phyloP scores from a whole-genome alignment of 2,113 vertebrate species.

The Eidolon helvum region DNA sequence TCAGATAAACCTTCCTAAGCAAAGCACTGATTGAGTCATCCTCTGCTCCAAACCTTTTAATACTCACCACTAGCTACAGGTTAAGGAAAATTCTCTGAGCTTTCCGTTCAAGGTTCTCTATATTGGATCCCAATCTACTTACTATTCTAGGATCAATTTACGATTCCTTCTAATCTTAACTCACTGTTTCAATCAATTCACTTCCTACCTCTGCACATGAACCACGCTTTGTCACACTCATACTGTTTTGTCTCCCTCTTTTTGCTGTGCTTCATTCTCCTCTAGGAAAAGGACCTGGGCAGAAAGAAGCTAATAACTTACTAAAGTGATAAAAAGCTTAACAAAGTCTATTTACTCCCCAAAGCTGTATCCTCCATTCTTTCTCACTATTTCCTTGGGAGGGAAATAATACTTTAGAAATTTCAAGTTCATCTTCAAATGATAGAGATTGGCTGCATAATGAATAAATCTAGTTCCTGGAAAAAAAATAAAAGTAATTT shows the following conservation, averaged over 20 bases:
- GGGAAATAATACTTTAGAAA: neutral
- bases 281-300: neutral
- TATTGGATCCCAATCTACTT: neutral
- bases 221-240: neutral
- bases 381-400: neutral
- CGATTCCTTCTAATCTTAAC: neutral
- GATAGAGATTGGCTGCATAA: conserved; percentile 5
- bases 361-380: neutral
- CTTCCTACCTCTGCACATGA: neutral
- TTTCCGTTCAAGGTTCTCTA: neutral
- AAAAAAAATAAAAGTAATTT: neutral
- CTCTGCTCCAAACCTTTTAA: neutral
- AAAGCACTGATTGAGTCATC: neutral
- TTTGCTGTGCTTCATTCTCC: neutral
- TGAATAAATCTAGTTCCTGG: neutral
- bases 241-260: neutral
- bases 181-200: neutral
- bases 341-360: neutral
- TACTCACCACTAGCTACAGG: neutral
- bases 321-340: neutral
- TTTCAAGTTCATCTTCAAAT: conserved; percentile 25
- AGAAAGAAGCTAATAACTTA: neutral
- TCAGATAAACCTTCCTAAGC: neutral
- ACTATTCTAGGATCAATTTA: neutral
- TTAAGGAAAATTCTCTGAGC: neutral